Percentiles rank a stretch among this genome's conserved stretches.
Evolutionary conservation across 2,888 invertebrate species (phyloP).

Genomic region (Parasteatoda lunata): DNA sequence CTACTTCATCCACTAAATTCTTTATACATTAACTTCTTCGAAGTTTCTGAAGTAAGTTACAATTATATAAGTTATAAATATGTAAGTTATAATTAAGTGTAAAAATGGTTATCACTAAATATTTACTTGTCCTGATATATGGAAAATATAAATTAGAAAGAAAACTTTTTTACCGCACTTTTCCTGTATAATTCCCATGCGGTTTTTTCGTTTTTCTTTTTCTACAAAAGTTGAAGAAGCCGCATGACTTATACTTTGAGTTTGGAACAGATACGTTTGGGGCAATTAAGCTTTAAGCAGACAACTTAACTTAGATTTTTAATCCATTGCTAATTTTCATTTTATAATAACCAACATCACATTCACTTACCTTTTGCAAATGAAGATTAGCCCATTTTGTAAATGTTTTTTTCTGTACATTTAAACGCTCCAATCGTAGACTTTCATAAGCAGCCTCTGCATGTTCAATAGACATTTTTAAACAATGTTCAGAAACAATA

Average conservation of each 20-base stretch:
- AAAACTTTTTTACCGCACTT: neutral
- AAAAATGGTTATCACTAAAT: too few species aligned
- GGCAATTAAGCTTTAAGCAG: neutral
- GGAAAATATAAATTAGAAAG: too few species aligned
- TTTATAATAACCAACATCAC: neutral
- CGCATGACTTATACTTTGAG: neutral
- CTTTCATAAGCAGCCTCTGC: constrained; percentile 45
- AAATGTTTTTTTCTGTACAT: constrained; percentile 99
- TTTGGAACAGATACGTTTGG: neutral
- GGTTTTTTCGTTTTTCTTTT: neutral
- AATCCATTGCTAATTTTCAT: neutral
- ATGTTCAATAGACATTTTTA: constrained; percentile 36
- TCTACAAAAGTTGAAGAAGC: neutral
- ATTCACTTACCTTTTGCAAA: constrained; percentile 77
- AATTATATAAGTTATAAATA: too few species aligned
- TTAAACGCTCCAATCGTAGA: constrained; percentile 87
- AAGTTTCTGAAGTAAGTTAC: too few species aligned
- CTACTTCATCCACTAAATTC: too few species aligned
- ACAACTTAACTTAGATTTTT: neutral
- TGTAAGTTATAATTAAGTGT: too few species aligned
- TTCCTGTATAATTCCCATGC: constrained; percentile 2
- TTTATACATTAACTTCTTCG: too few species aligned
- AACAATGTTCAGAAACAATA: neutral
- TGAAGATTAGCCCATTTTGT: constrained; percentile 99
- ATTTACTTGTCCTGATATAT: too few species aligned